Base-by-base conservation (phyloP, 2,113 vertebrate genomes). In the Tachysurus vachellii region DNA sequence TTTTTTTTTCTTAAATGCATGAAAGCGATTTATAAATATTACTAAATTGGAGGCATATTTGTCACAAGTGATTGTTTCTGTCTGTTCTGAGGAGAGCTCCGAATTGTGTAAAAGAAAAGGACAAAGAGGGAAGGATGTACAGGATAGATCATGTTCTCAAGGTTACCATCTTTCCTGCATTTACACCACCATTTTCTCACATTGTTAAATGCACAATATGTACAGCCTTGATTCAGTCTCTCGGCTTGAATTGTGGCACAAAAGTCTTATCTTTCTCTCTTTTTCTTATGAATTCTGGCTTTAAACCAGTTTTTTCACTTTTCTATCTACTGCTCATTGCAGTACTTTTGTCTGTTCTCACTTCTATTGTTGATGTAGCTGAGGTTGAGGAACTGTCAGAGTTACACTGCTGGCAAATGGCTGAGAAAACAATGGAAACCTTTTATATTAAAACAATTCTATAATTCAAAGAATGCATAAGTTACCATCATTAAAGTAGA, bases 61-160 rank as follows among this genome's bases (percentile, higher is more conserved):
- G 84, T 85, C 84, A 85, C 73, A 53, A 61, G 28, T 61, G 59
- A 85, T 42, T 85, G 53, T 76, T 62, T 76, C 42, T 71, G 64
- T 85, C 73, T 64, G 73, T 53, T n/a, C 61, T 85, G 47, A 31
- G 8, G 50, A 85, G 62, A 62, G 73, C n/a, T 77, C 59, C n/a
- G 16, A n/a, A 4, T 59, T 64, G 17, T 21, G 57, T 64, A 44
- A 77, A 57, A 12, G 19, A 64, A 77, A 77, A 47, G 5, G 26
- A 62, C 11, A 62, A 31, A 57, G 66, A 61, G 70, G 31, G 68
- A 59, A 73, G n/a, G 70, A 85, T 57, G 19, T 61, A 16, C 14
- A 9, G 19, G 23, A 50, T 77, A n/a, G 7, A n/a, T 36, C 10
- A 17, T 47, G 19, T 61, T 62, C 71, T 62, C 56, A 76, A 77